phyloP scores from a whole-genome alignment of 2,797 vertebrate genomes.

The Periparus ater region DNA sequence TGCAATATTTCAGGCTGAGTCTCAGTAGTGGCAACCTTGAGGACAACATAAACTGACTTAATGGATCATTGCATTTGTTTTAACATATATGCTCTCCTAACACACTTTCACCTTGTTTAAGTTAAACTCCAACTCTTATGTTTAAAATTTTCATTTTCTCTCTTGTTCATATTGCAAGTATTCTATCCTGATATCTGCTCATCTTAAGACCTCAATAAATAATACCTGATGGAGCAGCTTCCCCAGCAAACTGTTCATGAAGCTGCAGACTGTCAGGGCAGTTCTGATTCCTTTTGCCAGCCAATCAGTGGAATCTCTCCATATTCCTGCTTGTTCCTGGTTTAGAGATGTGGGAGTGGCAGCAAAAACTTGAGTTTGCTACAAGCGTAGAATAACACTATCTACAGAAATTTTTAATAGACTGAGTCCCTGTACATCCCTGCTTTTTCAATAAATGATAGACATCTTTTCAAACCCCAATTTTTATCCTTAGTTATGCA shows the following conservation, averaged over 20 bases:
- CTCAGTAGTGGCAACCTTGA: not conserved
- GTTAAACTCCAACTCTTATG: not conserved
- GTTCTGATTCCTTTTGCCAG: not conserved
- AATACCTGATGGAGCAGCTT: not conserved
- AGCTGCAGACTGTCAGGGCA: not conserved
- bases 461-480: slow-evolving; percentile 40
- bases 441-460: slow-evolving; percentile 52
- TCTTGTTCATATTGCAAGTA: not conserved
- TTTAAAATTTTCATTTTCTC: not conserved
- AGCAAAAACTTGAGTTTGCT: not conserved
- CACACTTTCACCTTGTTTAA: not conserved
- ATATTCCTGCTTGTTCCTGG: not conserved
- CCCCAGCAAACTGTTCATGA: not conserved
- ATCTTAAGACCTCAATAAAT: not conserved
- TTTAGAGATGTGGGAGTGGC: slow-evolving; percentile 24
- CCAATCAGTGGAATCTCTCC: slow-evolving; percentile 8
- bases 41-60: slow-evolving; percentile 4
- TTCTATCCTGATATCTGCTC: not conserved
- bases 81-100: not conserved
- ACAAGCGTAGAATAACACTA: not conserved
- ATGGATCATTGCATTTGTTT: slow-evolving; percentile 16
- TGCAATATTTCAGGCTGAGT: slow-evolving; percentile 8
- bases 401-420: slow-evolving; percentile 44
- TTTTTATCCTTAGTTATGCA: slow-evolving; percentile 21
- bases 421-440: not conserved